These are phyloP conservation scores for Sebastes diaconus DNA, from an alignment of 2,797 vertebrate genomes.

Conservation along the genomic window DNA sequence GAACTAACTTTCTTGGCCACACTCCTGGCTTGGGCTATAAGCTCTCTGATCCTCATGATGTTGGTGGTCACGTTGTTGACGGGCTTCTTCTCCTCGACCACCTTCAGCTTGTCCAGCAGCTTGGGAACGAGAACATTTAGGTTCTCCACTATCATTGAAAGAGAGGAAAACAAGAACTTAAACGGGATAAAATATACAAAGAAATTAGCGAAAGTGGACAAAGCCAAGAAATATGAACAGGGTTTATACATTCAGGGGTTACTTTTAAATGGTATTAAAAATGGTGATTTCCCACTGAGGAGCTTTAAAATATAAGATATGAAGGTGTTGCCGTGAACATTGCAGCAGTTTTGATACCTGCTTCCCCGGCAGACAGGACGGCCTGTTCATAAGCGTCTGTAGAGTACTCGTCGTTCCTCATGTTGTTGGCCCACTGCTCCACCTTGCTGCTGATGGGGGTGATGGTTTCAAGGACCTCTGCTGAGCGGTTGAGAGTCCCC, in stretches of 20 bases:
- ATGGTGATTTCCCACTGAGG: neutral
- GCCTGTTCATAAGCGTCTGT: constrained; percentile 85
- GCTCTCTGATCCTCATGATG: constrained; percentile 92
- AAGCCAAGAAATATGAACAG: neutral
- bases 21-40: constrained; percentile 96
- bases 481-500: constrained; percentile 83
- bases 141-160: constrained; percentile 83
- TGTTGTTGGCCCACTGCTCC: constrained; percentile 87
- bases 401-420: constrained; percentile 87
- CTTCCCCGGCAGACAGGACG: constrained; percentile 87
- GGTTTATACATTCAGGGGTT: neutral
- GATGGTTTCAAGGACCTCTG: constrained; percentile 80
- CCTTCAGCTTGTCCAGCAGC: constrained; percentile 89
- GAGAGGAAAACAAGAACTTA: neutral
- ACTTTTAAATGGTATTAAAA: neutral
- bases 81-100: constrained; percentile 92
- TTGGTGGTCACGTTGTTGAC: constrained; percentile 93
- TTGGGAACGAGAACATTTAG: constrained; percentile 90
- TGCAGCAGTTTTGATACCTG: constrained; percentile 81
- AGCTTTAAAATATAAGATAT: neutral
- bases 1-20: constrained; percentile 92
- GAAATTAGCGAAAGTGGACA: fast-evolving
- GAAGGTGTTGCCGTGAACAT: neutral
- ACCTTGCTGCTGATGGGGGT: constrained; percentile 85
- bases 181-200: neutral